phyloP scores from a whole-genome alignment of 2,113 vertebrate genomes.

The Aythya baeri region DNA sequence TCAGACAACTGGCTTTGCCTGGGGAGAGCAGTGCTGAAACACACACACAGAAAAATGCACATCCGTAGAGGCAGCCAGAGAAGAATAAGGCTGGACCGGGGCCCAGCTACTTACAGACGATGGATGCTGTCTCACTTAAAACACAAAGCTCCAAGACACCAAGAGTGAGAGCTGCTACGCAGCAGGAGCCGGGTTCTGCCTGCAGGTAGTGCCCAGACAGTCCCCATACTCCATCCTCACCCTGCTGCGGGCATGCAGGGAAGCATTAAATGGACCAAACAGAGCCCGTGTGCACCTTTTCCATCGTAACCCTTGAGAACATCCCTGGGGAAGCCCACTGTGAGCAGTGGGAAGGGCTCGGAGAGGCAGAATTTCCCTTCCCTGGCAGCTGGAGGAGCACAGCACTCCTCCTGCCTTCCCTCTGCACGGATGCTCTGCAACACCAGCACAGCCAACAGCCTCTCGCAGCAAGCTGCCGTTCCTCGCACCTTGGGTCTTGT shows the following conservation, averaged over 20 bases:
- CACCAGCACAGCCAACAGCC: not conserved
- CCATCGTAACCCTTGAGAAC: not conserved
- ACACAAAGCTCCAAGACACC: accelerated
- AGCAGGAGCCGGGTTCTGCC: accelerated
- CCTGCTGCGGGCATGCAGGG: accelerated
- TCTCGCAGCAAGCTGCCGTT: not conserved
- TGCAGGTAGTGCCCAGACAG: not conserved
- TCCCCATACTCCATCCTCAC: not conserved
- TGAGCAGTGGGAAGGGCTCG: not conserved
- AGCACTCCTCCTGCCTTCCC: not conserved
- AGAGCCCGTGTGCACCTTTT: not conserved
- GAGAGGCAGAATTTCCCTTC: not conserved
- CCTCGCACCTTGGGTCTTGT: not conserved
- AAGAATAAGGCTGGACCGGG: not conserved
- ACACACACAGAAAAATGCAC: not conserved
- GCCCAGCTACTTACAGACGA: not conserved
- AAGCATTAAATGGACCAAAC: not conserved
- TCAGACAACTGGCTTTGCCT: not conserved
- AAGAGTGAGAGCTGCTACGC: not conserved
- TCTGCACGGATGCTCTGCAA: accelerated
- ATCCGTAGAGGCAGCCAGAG: not conserved
- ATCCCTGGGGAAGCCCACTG: not conserved
- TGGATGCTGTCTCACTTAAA: not conserved
- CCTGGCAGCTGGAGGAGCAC: not conserved
- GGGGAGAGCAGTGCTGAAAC: not conserved